Conservation (phyloP, 2,888 invertebrate species). For the Pasiphila rectangulata region DNA sequence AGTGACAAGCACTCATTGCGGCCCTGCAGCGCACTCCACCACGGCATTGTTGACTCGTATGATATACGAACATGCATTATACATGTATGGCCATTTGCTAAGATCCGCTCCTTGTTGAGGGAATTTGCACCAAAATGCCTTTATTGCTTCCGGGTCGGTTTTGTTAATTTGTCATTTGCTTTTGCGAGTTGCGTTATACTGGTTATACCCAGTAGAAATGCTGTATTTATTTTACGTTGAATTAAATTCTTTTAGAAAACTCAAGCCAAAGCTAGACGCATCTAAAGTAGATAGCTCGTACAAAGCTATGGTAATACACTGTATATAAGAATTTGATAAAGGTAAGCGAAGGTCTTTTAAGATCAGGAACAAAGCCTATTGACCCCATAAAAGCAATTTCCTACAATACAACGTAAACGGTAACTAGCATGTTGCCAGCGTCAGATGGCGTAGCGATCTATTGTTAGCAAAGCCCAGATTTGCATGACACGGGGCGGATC, state of each 20-base stretch:
- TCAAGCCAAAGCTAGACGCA: background rate
- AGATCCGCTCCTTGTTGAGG: conserved; percentile 25
- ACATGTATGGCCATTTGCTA: conserved; percentile 18
- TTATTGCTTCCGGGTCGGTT: conserved; percentile 16
- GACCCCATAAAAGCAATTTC: conserved; percentile 47
- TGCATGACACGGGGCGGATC: conserved; percentile 73
- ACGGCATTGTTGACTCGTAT: conserved; percentile 47
- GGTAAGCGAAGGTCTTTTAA: conserved; percentile 4
- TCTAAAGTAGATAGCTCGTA: background rate
- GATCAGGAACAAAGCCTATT: conserved; percentile 28
- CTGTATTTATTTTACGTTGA: background rate
- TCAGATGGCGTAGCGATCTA: conserved; percentile 59
- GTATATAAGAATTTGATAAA: background rate
- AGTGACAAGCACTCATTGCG: conserved; percentile 60
- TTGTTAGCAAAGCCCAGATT: conserved; percentile 71
- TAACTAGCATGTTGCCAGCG: conserved; percentile 45
- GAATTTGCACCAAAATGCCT: conserved; percentile 19
- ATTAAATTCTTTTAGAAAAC: background rate
- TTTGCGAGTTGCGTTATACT: too few species aligned
- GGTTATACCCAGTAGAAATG: too few species aligned
- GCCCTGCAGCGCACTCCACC: conserved; percentile 44
- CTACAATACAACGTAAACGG: conserved; percentile 43
- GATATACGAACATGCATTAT: conserved; percentile 19
- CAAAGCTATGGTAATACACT: background rate
- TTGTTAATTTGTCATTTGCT: conserved; percentile 3